Evolutionary conservation across 2,113 vertebrate species (phyloP).

Genomic region (Ctenodactylus gundi): DNA sequence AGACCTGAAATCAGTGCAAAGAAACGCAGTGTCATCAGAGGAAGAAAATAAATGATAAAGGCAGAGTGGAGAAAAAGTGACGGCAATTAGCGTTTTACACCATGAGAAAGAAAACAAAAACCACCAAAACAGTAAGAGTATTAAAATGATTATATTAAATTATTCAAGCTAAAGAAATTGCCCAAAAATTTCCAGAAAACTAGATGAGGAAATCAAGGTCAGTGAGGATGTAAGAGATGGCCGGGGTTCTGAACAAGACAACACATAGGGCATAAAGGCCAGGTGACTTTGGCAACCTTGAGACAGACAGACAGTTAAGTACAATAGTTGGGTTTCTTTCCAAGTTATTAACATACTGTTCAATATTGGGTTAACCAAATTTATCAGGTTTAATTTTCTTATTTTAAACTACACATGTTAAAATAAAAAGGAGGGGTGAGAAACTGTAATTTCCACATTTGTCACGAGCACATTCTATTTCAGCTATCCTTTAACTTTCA

Average conservation of each 20-base stretch:
- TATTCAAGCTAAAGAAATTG: not conserved
- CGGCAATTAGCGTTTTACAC: fast-evolving
- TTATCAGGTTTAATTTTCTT: not conserved
- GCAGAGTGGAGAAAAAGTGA: fast-evolving
- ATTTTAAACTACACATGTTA: fast-evolving
- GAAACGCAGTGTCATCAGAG: fast-evolving
- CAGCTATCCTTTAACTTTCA: not conserved
- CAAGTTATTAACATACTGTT: not conserved
- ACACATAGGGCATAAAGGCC: fast-evolving
- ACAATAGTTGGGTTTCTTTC: not conserved
- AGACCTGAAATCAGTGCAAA: not conserved
- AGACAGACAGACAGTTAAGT: fast-evolving
- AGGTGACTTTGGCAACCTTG: fast-evolving
- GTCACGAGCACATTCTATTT: not conserved
- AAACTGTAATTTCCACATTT: not conserved
- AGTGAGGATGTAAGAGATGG: fast-evolving
- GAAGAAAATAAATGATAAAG: fast-evolving
- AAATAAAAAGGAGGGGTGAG: fast-evolving
- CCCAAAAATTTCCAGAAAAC: not conserved
- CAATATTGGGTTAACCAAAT: not conserved
- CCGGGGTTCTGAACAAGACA: not conserved
- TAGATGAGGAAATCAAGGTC: not conserved
- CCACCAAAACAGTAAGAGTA: fast-evolving
- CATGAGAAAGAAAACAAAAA: fast-evolving
- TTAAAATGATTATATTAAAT: fast-evolving